Percentiles rank a stretch among this genome's conserved stretches.
phyloP scores from a whole-genome alignment of 1,140 invertebrate species.

The Drosophila guanche region DNA sequence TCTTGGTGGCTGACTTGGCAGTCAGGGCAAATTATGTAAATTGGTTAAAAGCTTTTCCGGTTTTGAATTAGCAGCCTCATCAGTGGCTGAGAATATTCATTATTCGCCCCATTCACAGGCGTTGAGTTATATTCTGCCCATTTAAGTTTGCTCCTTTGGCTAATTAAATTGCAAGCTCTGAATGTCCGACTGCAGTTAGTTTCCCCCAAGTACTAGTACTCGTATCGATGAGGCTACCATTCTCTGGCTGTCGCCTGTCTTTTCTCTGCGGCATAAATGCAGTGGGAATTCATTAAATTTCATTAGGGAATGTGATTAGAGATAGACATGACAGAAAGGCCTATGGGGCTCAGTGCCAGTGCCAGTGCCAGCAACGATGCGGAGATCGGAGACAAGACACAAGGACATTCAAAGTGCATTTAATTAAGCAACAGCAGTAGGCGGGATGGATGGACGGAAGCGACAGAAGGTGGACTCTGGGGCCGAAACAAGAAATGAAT shows the following conservation, averaged over 20 bases:
- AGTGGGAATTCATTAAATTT: constrained; percentile 60
- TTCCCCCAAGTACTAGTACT: too few species aligned
- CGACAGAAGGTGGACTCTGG: neutral
- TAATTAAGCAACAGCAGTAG: constrained; percentile 64
- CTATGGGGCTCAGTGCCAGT: constrained; percentile 13
- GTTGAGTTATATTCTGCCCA: constrained; percentile 40
- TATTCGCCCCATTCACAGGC: constrained; percentile 55
- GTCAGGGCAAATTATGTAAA: constrained; percentile 76
- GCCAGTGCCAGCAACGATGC: too few species aligned
- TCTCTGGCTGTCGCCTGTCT: neutral
- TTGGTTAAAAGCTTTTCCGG: constrained; percentile 82
- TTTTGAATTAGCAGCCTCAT: constrained; percentile 81
- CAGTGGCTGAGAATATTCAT: constrained; percentile 55
- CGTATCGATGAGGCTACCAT: too few species aligned
- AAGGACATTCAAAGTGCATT: constrained; percentile 77
- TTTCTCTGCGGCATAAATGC: constrained; percentile 36
- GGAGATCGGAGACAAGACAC: constrained; percentile 36
- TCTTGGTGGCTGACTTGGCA: constrained; percentile 22
- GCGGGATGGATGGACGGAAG: neutral
- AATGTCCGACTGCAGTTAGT: neutral
- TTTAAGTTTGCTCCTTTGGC: constrained; percentile 39
- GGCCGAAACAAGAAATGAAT: constrained; percentile 66
- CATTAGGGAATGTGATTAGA: constrained; percentile 63
- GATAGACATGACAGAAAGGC: constrained; percentile 55
- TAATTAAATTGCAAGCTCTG: constrained; percentile 42